A percentile compares a stretch with the other conserved stretches of the same genome.
phyloP scores from a whole-genome alignment of 1,140 invertebrate genomes.

The Aplysia californica region DNA sequence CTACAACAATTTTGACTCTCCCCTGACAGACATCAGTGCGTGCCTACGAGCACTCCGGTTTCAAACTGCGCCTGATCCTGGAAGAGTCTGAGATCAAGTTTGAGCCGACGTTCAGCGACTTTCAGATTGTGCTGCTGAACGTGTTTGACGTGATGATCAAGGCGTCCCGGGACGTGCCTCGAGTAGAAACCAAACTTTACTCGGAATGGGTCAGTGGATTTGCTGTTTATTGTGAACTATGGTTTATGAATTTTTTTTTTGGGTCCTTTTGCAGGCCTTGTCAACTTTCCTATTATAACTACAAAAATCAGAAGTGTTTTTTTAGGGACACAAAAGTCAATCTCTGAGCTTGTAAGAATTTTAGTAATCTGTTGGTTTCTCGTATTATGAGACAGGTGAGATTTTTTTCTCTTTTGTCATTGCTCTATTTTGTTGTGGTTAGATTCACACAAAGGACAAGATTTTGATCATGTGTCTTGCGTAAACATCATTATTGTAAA shows the following conservation, averaged over 20 bases:
- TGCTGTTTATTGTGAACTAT: neutral
- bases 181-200: conserved; percentile 77
- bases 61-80: conserved; percentile 78
- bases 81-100: conserved; percentile 79
- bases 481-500: no score
- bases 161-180: conserved; percentile 76
- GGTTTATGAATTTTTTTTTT: neutral
- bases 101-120: conserved; percentile 82
- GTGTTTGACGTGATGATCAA: conserved; percentile 80
- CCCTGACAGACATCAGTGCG: conserved; percentile 57
- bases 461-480: no score
- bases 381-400: no score
- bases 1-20: no score
- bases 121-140: conserved; percentile 77
- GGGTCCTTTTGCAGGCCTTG: neutral
- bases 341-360: no score
- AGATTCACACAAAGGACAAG: no score
- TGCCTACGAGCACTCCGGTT: conserved; percentile 75
- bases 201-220: conserved; percentile 68
- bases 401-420: no score
- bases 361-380: no score
- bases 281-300: no score
- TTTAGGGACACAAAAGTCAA: no score
- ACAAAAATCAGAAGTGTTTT: no score
- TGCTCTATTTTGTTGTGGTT: no score